A percentile compares a stretch with the other conserved stretches of the same genome.
Evolutionary conservation across 2,888 invertebrate genomes (phyloP).

Genomic region (Amorpha juglandis): DNA sequence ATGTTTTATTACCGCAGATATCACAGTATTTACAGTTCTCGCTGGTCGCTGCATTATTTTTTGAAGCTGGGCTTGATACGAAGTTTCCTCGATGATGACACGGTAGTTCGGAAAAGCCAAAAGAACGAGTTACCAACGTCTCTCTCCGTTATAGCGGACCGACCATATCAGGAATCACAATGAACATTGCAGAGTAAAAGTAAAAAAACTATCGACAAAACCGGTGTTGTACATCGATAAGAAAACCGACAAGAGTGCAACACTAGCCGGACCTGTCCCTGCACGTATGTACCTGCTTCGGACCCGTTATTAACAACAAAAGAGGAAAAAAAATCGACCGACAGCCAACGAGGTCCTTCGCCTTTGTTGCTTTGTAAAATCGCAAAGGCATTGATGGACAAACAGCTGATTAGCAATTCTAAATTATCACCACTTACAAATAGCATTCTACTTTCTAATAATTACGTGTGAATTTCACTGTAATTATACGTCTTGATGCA

Average conservation of each 20-base stretch:
- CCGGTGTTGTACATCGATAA: slow-evolving; percentile 4
- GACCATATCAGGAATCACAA: neutral
- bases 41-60: neutral
- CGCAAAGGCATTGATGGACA: slow-evolving; percentile 15
- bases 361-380: slow-evolving; percentile 25
- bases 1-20: neutral
- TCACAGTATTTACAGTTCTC: neutral
- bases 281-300: slow-evolving; percentile 20
- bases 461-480: slow-evolving; percentile 3
- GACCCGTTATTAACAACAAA: slow-evolving; percentile 22
- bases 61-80: neutral
- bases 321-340: slow-evolving; percentile 18
- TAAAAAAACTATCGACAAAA: slow-evolving; percentile 13
- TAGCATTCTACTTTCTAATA: slow-evolving; percentile 11
- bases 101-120: neutral
- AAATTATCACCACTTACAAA: slow-evolving; percentile 5
- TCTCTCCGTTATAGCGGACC: too few species aligned
- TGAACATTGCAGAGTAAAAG: neutral
- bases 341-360: slow-evolving; percentile 16
- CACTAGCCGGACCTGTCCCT: slow-evolving; percentile 22
- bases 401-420: slow-evolving; percentile 27
- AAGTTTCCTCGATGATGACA: neutral
- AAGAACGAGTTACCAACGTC: too few species aligned
- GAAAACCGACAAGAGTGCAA: neutral
- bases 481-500: slow-evolving; percentile 1